Conservation (phyloP, 2,888 invertebrate genomes). For the Apodemia hepburni region DNA sequence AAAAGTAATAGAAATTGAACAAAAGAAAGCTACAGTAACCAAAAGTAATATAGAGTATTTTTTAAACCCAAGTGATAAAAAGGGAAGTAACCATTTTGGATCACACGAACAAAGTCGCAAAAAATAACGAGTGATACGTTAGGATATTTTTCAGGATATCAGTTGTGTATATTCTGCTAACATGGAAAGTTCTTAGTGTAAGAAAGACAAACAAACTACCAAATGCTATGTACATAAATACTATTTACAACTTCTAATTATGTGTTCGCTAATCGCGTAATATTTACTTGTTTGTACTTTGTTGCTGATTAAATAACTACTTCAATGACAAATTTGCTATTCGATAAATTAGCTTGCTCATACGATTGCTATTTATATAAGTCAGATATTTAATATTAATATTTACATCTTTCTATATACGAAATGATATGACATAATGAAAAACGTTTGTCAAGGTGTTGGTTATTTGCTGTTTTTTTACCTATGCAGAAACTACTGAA, state of each 20-base stretch:
- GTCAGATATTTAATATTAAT: background rate
- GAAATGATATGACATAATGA: background rate
- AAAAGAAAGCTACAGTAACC: no score
- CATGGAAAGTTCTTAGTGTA: no score
- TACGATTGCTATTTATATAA: background rate
- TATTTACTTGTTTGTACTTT: background rate
- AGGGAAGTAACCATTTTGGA: no score
- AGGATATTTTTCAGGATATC: no score
- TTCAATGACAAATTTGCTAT: slow-evolving; percentile 1
- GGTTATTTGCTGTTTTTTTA: no score
- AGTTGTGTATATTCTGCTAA: no score
- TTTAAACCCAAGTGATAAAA: no score
- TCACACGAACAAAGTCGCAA: no score
- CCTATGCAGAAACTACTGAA: no score
- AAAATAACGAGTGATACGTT: no score
- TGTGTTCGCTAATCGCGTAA: background rate
- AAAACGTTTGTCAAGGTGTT: background rate
- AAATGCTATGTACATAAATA: background rate
- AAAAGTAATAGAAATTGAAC: no score
- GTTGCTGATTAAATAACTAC: background rate
- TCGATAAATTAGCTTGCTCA: background rate
- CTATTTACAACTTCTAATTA: background rate
- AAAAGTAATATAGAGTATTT: no score
- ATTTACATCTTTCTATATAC: background rate
- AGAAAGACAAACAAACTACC: background rate